Percentiles rank a stretch among this genome's conserved stretches.
Conservation (phyloP, 2,113 vertebrate species). For the Dromas ardeola region DNA sequence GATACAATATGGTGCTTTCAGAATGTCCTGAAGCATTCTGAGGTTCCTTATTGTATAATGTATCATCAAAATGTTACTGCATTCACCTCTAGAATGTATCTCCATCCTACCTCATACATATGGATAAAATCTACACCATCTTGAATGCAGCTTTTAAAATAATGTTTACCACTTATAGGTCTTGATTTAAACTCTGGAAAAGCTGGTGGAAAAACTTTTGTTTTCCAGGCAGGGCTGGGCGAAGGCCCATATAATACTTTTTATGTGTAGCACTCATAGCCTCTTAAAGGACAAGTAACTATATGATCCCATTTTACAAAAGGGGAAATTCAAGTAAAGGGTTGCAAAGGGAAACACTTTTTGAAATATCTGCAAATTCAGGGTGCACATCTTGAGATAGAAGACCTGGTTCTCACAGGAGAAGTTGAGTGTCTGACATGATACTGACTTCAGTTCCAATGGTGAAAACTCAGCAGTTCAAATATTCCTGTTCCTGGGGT, state of each 20-base stretch:
- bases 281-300: not conserved
- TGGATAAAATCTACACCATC: not conserved
- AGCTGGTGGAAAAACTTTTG: not conserved
- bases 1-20: not conserved
- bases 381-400: not conserved
- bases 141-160: not conserved
- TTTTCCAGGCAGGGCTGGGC: not conserved
- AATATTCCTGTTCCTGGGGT: not conserved
- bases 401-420: not conserved
- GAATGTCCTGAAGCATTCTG: not conserved
- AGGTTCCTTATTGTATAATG: not conserved
- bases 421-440: not conserved
- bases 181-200: not conserved
- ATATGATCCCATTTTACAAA: not conserved
- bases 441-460: not conserved
- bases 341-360: not conserved
- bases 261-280: not conserved
- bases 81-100: not conserved
- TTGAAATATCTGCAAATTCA: not conserved
- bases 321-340: not conserved
- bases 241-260: not conserved
- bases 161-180: not conserved
- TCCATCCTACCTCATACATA: not conserved
- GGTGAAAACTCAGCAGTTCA: not conserved
- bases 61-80: not conserved